Base-by-base conservation (phyloP, 2,113 vertebrate species). In the Chlamydotis undulata region DNA sequence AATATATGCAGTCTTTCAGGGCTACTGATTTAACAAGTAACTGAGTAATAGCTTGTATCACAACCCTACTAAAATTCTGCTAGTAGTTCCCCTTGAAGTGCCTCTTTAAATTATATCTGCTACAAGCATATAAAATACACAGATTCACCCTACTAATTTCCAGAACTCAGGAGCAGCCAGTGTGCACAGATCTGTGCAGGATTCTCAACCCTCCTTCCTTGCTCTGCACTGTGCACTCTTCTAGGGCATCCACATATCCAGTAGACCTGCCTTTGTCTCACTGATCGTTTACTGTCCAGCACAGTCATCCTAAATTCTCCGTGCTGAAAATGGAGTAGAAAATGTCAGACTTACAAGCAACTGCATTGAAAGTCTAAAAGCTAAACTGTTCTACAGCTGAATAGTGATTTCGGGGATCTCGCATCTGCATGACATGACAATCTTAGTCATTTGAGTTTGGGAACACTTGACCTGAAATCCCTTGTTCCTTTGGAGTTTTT, bases 31-130 rank as follows among this genome's bases (percentile, higher is more conserved):
- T 92, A 82, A 78, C 28, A 79, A 78, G 41, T 78, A 78, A 84
- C 65, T 25, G 24, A 87, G 21, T 77, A 65, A 89, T 57, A 55
- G 59, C 69, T 91, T 76, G 21, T 76, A 70, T 45, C 50, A 76
- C 83, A 77, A 85, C 49, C 80, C 65, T 67, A 52, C 53, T 79
- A 83, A 91, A 94, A 89, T 84, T 91, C 83, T 93, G 18, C 65
- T 75, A 55, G 5, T 89, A 79, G 39, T 61, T 94, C 74, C 92
- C 89, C 77, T 89, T 45, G 33, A 97, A 95, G 89, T 95, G 89
- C 94, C 92, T 92, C 73, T 94, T 93, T 79, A 74, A 85, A 92
- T 26, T 78, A 2, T 52, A 50, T 45, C 74, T 89, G 53, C 80
- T 64, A 67, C 29, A 81, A 60, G 17, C 25, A 28, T 3, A 19